Percentiles rank a stretch among this genome's conserved stretches.
Conservation (phyloP, 2,113 vertebrate genomes). For the Neotoma lepida region DNA sequence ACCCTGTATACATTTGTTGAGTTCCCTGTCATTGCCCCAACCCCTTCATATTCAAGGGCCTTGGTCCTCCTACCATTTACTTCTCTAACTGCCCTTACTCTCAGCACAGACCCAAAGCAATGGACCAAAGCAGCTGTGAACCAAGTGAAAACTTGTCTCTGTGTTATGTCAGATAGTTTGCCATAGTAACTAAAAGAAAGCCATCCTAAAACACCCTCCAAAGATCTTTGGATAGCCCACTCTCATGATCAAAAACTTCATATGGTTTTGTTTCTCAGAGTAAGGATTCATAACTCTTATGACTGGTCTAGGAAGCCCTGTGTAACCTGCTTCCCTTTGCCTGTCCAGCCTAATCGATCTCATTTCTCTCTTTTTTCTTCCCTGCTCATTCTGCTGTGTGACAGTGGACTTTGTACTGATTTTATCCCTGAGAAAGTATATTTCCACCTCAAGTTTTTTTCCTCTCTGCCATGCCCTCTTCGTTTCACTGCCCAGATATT, state of each 20-base stretch:
- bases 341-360: background rate
- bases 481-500: conserved; percentile 13
- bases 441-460: background rate
- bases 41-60: conserved; percentile 29
- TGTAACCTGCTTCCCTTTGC: background rate
- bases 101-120: background rate
- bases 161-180: background rate
- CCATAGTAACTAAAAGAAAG: background rate
- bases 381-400: background rate
- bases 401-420: background rate
- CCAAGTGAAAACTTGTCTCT: background rate
- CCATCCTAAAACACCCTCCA: background rate
- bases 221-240: background rate
- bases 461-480: background rate
- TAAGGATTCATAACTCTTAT: background rate
- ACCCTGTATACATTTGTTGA: background rate
- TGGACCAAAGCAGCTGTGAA: background rate
- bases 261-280: background rate
- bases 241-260: background rate
- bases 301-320: background rate
- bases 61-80: background rate
- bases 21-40: background rate
- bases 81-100: conserved; percentile 29
- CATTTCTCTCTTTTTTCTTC: background rate
- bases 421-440: background rate